Base-by-base conservation (phyloP, 2,113 vertebrate genomes). In the Canis aureus region DNA sequence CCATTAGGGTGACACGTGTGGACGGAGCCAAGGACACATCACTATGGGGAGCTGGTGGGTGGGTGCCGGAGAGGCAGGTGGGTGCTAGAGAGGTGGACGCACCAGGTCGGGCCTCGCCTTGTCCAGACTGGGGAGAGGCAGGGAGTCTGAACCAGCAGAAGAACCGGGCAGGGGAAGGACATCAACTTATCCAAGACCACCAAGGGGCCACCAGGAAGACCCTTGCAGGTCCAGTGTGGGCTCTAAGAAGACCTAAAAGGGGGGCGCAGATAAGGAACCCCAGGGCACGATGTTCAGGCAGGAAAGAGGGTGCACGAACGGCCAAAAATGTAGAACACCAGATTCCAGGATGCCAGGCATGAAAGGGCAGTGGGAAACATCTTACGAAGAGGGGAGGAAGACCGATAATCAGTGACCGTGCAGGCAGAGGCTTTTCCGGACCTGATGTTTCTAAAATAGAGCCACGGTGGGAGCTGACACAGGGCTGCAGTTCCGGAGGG, bases 271-370 rank as follows among this genome's bases (percentile, higher is more conserved):
- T 6, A 25, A 11, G 38, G 71, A 3, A 4, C 4, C 29, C 2
- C 2, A 3, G 51, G 0, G 1, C 55, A 11, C 0, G 1, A 1
- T 0, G 1, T 78, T 51, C n/a, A 20, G 11, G 25, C 82, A 49
- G 83, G 49, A 74, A 53, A n/a, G 71, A 43, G 35, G 0, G 0
- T 35, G 66, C 20, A 27, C 27, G 12, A 3, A 5, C 53, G 22
- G 32, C 62, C 9, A 23, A n/a, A 7, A 27, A 64, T 35, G 62
- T 1, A 35, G 43, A 79, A 35, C n/a, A 5, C 32, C 17, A 3
- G 5, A 3, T 25, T 32, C 67, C 38, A 76, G 80, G 12, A 19
- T 15, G 8, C 53, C 53, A n/a, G 49, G 59, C 25, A 0, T 27
- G 15, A 86, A 60, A 57, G 55, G 85, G 43, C 83, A 78, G 7